These are phyloP conservation scores for Trematomus bernacchii DNA, from an alignment of 2,797 vertebrate species.

Conservation along the genomic window DNA sequence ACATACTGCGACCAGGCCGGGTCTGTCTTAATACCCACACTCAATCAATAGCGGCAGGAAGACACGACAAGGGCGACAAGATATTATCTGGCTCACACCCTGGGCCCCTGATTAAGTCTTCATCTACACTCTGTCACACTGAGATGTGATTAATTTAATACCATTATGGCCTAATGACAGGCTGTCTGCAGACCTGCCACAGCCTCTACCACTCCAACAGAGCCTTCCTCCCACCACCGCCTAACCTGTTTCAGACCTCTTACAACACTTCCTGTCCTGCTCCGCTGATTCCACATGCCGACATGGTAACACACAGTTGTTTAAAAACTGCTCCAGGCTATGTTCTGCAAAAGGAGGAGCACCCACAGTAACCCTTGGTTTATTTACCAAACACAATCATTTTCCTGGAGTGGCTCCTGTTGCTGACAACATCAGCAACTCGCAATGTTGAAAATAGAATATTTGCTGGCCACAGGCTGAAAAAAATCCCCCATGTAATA, in stretches of 20 bases:
- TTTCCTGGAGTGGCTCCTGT: constrained; percentile 56
- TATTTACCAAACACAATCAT: constrained; percentile 73
- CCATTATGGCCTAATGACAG: constrained; percentile 90
- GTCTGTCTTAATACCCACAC: constrained; percentile 85
- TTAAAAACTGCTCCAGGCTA: constrained; percentile 44
- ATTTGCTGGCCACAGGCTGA: constrained; percentile 38
- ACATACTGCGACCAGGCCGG: constrained; percentile 76
- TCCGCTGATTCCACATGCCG: constrained; percentile 56
- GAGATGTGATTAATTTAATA: constrained; percentile 91
- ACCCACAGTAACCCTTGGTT: constrained; percentile 63
- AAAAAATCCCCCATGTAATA: constrained; percentile 37
- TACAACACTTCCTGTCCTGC: constrained; percentile 42
- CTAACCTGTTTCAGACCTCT: constrained; percentile 53
- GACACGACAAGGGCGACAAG: constrained; percentile 89
- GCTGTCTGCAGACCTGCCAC: constrained; percentile 85
- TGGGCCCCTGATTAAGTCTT: constrained; percentile 89
- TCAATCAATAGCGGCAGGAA: constrained; percentile 87
- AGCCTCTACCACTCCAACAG: constrained; percentile 54
- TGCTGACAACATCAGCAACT: constrained; percentile 53
- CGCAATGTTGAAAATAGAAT: constrained; percentile 45
- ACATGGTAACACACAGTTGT: constrained; percentile 52
- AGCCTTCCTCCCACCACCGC: constrained; percentile 62
- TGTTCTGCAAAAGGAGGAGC: constrained; percentile 46
- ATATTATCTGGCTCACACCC: constrained; percentile 90
- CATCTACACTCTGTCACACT: constrained; percentile 88